Base-by-base conservation (phyloP, 2,113 vertebrate genomes). In the Onychostruthus taczanowskii region DNA sequence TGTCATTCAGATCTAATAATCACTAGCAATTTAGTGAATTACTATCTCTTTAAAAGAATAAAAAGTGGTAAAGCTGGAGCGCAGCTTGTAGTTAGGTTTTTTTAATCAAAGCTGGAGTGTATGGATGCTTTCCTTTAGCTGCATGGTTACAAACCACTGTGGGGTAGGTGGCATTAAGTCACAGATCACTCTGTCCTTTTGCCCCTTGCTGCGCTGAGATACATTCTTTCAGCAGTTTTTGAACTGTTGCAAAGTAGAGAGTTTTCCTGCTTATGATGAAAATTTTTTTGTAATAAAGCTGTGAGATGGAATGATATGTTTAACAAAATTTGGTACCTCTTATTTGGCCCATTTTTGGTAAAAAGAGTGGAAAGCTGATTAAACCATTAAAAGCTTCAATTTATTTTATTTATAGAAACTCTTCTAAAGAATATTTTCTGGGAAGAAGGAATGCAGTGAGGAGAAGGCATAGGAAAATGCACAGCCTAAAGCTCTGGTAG, bases 401-500 rank as follows among this genome's bases (percentile, higher is more conserved):
- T 92, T 59, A 70, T 84, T 93, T 90, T 93, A 93, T 87, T 95
- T 94, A 75, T 94, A 90, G 84, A 85, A 91, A 78, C 14, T 28
- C 47, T 93, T 95, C 67, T 87, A 81, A 93, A 88, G 74, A 87
- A 50, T 90, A 84, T 95, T 96, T 94, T 88, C 55, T 89, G 82
- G 52, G 55, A 81, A 68, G 31, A 90, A 93, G 37, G 91, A 92
- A 95, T 94, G 84, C 62, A 79, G 2, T 90, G 69, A 89, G 59
- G 31, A 92, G 28, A 91, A 92, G 30, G 43, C 89, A 82, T 76
- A 93, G 69, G 84, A 90, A 93, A 96, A 93, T 50, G 47, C 66
- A 70, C n/a, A 77, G 80, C 50, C 50, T 91, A 76, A 39, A 87
- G 70, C 70, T 96, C 94, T 94, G 96, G 69, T 96, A 94, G 81